Evolutionary conservation across 1,140 invertebrate genomes (phyloP), one percentile per base, ranked within the genome.

Genomic region (Sinonovacula constricta): DNA sequence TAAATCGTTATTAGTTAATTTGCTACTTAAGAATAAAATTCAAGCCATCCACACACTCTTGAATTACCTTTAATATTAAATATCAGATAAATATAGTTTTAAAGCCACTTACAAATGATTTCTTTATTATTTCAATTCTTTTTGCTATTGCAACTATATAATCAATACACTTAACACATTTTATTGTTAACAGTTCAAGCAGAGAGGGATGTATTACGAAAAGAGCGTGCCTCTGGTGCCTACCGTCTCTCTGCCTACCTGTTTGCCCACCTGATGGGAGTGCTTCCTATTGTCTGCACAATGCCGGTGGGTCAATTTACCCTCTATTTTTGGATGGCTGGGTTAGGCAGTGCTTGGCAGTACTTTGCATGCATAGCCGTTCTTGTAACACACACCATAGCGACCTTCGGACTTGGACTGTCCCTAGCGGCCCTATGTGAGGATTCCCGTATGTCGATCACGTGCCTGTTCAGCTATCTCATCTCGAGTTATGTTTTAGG

Each of bases 201-300:
- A 39, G 95, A 96, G 91, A 92, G 94, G 84, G 94, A 95, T 91
- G 95, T 96, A 0, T 94, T 96, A 66, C 95, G 95, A 87, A 97
- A 96, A 89, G 95, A 97, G 89, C 91, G 95, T 71, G 91, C 94
- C 76, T 95, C 95, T 24, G 66, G 66, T 1, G 66, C 66, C 0
- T 68, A 68, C 45, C 49, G 66, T 12, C 30, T 68, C 30, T 53
- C 51, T 18, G 49, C 66, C 1, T 68, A 68, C 22, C 56, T 10
- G 30, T 34, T 26, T 18, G 49, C 49, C 0, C 49, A 14, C 26
- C 53, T 68, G 28, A 56, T 31, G 18, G 33, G 45, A 15, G 66
- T 34, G 22, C n/a, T 68, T 28, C 49, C 66, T 2, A 31, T 54
- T 7, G 18, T 28, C 3, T 34, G 53, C 7, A 33, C 53, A 2